These are phyloP conservation scores for Lethenteron camtschaticum DNA, from an alignment of 2,113 vertebrate genomes.

Conservation along the genomic window DNA sequence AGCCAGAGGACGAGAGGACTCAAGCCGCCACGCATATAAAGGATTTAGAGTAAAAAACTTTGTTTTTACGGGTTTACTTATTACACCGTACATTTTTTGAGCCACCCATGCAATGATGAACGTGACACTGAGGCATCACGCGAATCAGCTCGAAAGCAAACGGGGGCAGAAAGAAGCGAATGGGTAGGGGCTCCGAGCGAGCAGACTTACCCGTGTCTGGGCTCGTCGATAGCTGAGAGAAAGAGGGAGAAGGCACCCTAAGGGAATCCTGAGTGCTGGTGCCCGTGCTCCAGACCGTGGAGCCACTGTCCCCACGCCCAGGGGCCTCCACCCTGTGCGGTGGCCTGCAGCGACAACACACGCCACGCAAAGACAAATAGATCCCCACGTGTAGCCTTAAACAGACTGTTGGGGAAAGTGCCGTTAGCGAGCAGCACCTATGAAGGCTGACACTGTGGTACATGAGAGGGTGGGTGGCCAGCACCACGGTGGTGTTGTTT, in stretches of 20 bases:
- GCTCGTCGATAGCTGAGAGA: conserved; percentile 39
- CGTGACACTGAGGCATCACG: conserved; percentile 1
- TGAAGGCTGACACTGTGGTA: no score
- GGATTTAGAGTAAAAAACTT: no score
- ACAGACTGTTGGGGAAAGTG: no score
- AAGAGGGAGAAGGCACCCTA: conserved; percentile 12
- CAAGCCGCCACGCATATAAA: no score
- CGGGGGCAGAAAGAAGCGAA: neutral
- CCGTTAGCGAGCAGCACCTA: no score
- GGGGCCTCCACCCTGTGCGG: conserved; percentile 3
- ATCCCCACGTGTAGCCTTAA: no score
- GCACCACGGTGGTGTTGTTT: no score
- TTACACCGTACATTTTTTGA: no score
- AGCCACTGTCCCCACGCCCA: neutral
- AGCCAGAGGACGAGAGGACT: no score
- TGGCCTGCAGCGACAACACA: neutral
- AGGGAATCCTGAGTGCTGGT: conserved; percentile 7
- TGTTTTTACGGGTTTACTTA: no score
- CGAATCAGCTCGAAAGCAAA: neutral
- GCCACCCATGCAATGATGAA: neutral
- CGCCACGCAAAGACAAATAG: no score
- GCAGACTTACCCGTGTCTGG: conserved; percentile 39
- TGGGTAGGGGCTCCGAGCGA: neutral
- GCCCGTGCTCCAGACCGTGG: neutral
- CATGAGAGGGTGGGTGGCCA: no score